phyloP scores from a whole-genome alignment of 2,888 invertebrate genomes.

The Pheosia tremula region DNA sequence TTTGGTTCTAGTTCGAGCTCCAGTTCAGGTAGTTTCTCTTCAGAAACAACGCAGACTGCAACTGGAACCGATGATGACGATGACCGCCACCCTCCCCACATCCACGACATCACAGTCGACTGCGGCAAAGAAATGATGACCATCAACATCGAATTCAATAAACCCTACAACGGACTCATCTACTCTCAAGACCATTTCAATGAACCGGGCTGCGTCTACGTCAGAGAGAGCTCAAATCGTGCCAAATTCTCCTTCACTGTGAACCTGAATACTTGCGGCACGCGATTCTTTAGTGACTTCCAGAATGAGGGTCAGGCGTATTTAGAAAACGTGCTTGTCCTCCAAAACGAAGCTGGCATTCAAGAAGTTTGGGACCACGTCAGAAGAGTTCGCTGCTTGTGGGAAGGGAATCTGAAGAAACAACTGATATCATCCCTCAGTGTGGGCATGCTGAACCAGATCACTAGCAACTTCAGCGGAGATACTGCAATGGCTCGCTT shows the following conservation, averaged over 20 bases:
- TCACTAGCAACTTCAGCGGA: slow-evolving; percentile 93
- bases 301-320: slow-evolving; percentile 91
- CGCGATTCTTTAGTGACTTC: slow-evolving; percentile 91
- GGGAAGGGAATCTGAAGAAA: slow-evolving; percentile 92
- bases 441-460: slow-evolving; percentile 91
- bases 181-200: slow-evolving; percentile 91
- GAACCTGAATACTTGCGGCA: slow-evolving; percentile 90
- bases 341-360: slow-evolving; percentile 91
- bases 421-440: slow-evolving; percentile 89
- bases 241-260: slow-evolving; percentile 90
- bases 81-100: slow-evolving; percentile 89
- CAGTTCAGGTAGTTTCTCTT: slow-evolving; percentile 16
- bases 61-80: slow-evolving; percentile 78
- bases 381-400: slow-evolving; percentile 90
- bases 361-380: slow-evolving; percentile 92
- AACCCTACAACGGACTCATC: slow-evolving; percentile 90
- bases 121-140: slow-evolving; percentile 94
- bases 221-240: slow-evolving; percentile 88
- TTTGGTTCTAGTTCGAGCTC: slow-evolving; percentile 17
- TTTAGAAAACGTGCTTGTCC: slow-evolving; percentile 90
- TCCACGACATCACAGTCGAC: slow-evolving; percentile 89
- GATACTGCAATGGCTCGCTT: slow-evolving; percentile 92
- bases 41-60: slow-evolving; percentile 19
- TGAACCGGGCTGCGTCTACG: slow-evolving; percentile 89
- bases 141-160: slow-evolving; percentile 91